These are phyloP conservation scores for Phragmatobia fuliginosa DNA, from an alignment of 2,888 invertebrate genomes.

Conservation along the genomic window DNA sequence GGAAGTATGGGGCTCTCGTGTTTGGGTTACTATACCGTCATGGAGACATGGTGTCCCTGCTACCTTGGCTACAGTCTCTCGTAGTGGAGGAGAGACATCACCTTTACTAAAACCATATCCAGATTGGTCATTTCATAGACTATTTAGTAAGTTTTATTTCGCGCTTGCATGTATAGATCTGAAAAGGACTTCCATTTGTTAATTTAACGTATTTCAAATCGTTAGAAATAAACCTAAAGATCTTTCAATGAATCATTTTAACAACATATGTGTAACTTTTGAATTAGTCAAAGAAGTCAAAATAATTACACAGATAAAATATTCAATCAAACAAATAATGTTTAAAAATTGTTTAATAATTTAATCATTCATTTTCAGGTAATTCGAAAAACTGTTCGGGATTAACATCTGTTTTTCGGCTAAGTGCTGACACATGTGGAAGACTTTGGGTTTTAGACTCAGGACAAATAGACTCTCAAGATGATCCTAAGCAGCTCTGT, in stretches of 20 bases:
- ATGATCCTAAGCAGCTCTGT: constrained; percentile 89
- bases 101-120: constrained; percentile 92
- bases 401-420: constrained; percentile 92
- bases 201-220: not conserved
- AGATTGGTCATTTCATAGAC: constrained; percentile 89
- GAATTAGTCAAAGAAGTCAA: too few species aligned
- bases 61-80: constrained; percentile 89
- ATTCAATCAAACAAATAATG: too few species aligned
- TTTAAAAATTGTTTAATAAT: not conserved
- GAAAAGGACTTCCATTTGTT: not conserved
- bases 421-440: constrained; percentile 91
- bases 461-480: constrained; percentile 90
- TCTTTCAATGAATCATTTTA: not conserved
- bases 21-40: constrained; percentile 92
- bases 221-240: not conserved
- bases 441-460: constrained; percentile 94
- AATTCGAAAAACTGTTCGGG: constrained; percentile 86
- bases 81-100: constrained; percentile 82
- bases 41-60: constrained; percentile 92
- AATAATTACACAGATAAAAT: not conserved
- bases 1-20: constrained; percentile 89
- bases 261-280: too few species aligned
- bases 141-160: constrained; percentile 75
- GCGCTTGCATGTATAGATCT: not conserved
- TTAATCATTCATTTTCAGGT: constrained; percentile 36